Evolutionary conservation across 2,113 vertebrate genomes (phyloP).

Genomic region (Macquaria ambigua): DNA sequence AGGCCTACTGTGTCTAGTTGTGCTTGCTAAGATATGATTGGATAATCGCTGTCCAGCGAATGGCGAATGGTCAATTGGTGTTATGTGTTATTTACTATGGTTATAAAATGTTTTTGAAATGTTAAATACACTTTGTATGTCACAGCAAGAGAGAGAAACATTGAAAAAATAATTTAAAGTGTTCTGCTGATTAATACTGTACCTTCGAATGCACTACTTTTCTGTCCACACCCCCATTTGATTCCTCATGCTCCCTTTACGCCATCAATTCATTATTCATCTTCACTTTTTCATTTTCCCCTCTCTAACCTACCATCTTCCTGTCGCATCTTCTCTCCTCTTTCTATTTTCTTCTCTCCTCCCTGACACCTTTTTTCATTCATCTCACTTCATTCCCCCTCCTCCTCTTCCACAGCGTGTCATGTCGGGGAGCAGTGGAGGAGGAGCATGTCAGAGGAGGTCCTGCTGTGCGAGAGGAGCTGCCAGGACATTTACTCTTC

Average conservation of each 20-base stretch:
- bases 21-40: no score
- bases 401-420: constrained; percentile 80
- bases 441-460: constrained; percentile 30
- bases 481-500: constrained; percentile 83
- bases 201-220: background rate
- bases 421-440: constrained; percentile 86
- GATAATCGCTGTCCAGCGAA: background rate
- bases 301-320: background rate
- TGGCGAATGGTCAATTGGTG: background rate
- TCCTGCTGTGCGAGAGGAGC: constrained; percentile 83
- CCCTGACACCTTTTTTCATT: background rate
- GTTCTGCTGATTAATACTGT: background rate
- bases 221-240: background rate
- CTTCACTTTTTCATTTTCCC: background rate
- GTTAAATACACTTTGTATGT: background rate
- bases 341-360: background rate
- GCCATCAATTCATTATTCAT: background rate
- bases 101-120: background rate
- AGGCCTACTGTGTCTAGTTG: background rate
- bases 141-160: background rate
- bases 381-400: background rate
- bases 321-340: background rate
- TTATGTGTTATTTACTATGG: background rate
- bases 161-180: background rate
- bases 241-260: background rate